These are phyloP conservation scores for Vicugna pacos DNA, from an alignment of 2,113 vertebrate genomes.

Conservation along the genomic window DNA sequence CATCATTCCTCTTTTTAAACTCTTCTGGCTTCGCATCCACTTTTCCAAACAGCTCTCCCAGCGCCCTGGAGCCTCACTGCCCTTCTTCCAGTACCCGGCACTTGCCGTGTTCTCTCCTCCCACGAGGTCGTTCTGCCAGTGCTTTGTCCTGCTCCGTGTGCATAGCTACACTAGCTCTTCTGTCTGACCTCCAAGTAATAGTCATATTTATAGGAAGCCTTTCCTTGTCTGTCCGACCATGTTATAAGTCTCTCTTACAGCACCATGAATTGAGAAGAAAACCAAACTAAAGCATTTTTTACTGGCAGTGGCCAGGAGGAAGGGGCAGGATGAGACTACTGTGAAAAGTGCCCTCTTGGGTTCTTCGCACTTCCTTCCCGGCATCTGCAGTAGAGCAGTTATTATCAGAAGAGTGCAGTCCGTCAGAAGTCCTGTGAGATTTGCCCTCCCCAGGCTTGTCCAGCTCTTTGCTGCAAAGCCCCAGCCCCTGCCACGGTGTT, in stretches of 20 bases:
- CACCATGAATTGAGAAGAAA: background rate
- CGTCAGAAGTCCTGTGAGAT: background rate
- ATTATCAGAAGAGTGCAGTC: background rate
- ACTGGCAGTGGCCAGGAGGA: background rate
- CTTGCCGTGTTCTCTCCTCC: background rate
- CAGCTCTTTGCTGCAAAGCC: background rate
- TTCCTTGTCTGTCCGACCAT: background rate
- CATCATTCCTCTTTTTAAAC: background rate
- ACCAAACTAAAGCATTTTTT: background rate
- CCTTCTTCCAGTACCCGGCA: background rate
- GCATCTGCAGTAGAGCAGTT: rapidly evolving
- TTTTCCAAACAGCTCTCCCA: background rate
- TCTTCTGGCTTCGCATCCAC: background rate
- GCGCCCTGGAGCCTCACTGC: background rate
- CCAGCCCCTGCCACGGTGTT: background rate
- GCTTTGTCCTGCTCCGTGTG: rapidly evolving
- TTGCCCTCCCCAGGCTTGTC: background rate
- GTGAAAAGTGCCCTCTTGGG: background rate
- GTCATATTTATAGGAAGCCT: background rate
- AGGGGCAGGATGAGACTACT: background rate
- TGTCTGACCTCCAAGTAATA: background rate
- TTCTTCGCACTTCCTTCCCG: background rate
- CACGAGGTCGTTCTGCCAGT: background rate
- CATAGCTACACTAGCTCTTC: background rate
- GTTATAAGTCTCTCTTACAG: background rate